phyloP scores from a whole-genome alignment of 2,113 vertebrate genomes.

The Orcinus orca region DNA sequence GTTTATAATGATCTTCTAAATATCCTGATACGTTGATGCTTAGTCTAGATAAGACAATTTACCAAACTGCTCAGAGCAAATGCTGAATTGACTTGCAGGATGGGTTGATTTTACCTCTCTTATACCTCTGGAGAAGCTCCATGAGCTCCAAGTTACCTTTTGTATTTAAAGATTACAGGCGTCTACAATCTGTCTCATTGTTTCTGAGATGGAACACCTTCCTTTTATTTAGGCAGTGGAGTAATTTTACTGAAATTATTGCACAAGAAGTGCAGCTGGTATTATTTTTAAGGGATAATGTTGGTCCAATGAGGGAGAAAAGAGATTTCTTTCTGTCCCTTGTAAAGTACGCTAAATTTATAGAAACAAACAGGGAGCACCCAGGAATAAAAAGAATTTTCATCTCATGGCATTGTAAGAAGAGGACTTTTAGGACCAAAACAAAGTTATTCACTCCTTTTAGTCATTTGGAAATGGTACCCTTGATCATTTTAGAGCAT shows the following conservation, averaged over 20 bases:
- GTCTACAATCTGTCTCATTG: neutral
- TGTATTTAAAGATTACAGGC: neutral
- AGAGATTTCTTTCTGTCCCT: neutral
- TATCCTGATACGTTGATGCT: neutral
- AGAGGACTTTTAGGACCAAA: constrained; percentile 7
- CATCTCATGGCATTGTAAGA: neutral
- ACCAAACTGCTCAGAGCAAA: neutral
- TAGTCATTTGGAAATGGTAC: constrained; percentile 6
- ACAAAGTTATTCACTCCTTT: neutral
- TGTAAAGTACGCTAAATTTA: neutral
- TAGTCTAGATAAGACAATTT: constrained; percentile 23
- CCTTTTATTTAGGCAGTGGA: neutral
- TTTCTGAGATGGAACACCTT: neutral
- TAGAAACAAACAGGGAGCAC: neutral
- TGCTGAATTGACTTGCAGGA: neutral
- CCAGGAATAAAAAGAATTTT: constrained; percentile 1
- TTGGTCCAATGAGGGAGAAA: neutral
- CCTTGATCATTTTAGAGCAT: neutral
- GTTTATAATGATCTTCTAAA: neutral
- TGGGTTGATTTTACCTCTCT: neutral
- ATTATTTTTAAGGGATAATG: neutral
- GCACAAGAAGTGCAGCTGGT: neutral
- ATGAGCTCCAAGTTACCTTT: neutral
- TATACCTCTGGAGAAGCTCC: neutral
- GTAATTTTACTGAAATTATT: neutral